A percentile compares a stretch with the other conserved stretches of the same genome.
phyloP scores from a whole-genome alignment of 1,140 invertebrate genomes.

The Papilio aristodemus region DNA sequence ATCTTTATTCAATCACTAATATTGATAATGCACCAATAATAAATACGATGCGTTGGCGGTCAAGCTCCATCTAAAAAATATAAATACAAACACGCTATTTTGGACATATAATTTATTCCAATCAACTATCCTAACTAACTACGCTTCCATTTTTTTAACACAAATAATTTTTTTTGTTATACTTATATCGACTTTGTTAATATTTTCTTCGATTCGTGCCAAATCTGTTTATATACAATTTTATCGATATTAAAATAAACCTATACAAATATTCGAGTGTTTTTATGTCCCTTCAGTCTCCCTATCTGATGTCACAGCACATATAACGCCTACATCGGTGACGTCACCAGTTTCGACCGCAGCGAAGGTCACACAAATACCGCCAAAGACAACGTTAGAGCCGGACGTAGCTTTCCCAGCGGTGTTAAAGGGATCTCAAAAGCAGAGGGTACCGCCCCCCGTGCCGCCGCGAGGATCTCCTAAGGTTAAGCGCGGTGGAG shows the following conservation, averaged over 20 bases:
- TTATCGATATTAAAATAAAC: constrained; percentile 55
- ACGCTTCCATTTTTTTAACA: constrained; percentile 66
- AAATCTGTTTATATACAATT: constrained; percentile 66
- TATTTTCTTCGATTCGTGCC: constrained; percentile 54
- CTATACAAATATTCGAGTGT: constrained; percentile 63
- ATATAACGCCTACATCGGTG: constrained; percentile 82
- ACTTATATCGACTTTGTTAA: constrained; percentile 47
- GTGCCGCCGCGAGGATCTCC: constrained; percentile 91
- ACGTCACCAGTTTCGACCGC: constrained; percentile 77
- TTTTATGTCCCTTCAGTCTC: constrained; percentile 68
- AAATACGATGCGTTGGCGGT: constrained; percentile 68
- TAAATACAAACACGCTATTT: constrained; percentile 78
- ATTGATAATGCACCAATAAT: constrained; percentile 68
- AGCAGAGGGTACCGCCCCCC: constrained; percentile 88
- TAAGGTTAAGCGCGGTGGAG: constrained; percentile 80
- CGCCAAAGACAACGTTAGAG: constrained; percentile 62
- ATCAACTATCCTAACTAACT: constrained; percentile 44
- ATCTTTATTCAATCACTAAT: constrained; percentile 46
- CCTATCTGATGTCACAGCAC: constrained; percentile 75
- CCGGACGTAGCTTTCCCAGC: constrained; percentile 84
- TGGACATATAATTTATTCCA: constrained; percentile 64
- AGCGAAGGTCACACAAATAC: constrained; percentile 71
- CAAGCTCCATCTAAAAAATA: constrained; percentile 78
- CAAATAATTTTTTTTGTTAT: constrained; percentile 53
- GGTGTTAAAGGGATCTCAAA: constrained; percentile 86